Conservation (phyloP, 1,140 invertebrate genomes). For the Drosophila watanabei region DNA sequence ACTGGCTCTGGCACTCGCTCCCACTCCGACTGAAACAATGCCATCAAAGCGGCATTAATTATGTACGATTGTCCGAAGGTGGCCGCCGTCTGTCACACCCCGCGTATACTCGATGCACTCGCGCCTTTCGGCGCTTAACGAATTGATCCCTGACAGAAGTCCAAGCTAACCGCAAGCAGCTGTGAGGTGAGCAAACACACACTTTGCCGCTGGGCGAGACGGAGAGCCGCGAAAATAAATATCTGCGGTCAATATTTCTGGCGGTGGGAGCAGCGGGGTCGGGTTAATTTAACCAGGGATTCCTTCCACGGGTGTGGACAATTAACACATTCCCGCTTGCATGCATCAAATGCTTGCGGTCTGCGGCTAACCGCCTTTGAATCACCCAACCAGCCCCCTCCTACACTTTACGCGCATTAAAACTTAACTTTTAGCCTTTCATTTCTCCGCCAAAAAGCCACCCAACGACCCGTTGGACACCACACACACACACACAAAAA, state of each 20-base stretch:
- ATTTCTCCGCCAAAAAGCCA: conserved; percentile 30
- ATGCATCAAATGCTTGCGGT: conserved; percentile 69
- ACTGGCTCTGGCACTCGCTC: background rate
- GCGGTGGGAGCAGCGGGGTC: background rate
- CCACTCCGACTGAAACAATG: conserved; percentile 31
- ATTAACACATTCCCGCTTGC: conserved; percentile 52
- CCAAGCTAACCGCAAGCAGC: conserved; percentile 44
- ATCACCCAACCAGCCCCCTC: background rate
- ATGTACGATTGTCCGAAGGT: conserved; percentile 48
- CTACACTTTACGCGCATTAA: background rate
- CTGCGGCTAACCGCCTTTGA: conserved; percentile 67
- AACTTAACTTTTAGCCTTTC: conserved; percentile 32
- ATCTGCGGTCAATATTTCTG: conserved; percentile 31
- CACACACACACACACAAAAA: background rate
- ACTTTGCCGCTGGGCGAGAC: conserved; percentile 15
- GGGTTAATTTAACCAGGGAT: conserved; percentile 31
- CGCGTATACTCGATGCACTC: conserved; percentile 24
- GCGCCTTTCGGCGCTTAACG: conserved; percentile 37
- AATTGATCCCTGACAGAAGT: conserved; percentile 27
- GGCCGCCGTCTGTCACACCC: conserved; percentile 22
- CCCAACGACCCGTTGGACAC: conserved; percentile 19
- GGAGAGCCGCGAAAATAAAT: conserved; percentile 41
- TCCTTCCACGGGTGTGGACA: conserved; percentile 52
- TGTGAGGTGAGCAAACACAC: conserved; percentile 35
- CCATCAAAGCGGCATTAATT: conserved; percentile 63